Conservation (phyloP, 2,888 invertebrate genomes). For the Polydrusus cervinus region DNA sequence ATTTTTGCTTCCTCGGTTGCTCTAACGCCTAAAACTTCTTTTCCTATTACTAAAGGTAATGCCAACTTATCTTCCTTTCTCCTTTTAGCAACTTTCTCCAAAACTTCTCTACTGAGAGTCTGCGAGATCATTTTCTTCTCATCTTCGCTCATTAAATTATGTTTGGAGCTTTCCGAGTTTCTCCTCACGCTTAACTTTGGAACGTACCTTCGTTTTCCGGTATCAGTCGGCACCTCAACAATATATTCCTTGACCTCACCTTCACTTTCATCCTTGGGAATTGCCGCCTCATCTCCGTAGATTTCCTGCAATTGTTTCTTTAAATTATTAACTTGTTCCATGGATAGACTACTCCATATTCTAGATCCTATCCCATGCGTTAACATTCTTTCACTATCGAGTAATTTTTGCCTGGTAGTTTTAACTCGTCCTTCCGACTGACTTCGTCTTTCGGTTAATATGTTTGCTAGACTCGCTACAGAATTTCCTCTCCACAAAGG, state of each 20-base stretch:
- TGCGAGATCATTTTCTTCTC: slow-evolving; percentile 84
- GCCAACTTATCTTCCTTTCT: slow-evolving; percentile 65
- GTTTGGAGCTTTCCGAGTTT: slow-evolving; percentile 70
- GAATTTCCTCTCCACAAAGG: slow-evolving; percentile 90
- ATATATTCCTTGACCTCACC: slow-evolving; percentile 72
- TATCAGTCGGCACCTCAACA: slow-evolving; percentile 75
- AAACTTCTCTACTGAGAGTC: slow-evolving; percentile 82
- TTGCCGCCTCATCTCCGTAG: slow-evolving; percentile 75
- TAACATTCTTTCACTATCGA: slow-evolving; percentile 64
- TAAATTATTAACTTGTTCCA: slow-evolving; percentile 87
- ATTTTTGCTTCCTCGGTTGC: slow-evolving; percentile 74
- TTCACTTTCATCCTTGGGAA: slow-evolving; percentile 17
- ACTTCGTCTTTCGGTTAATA: slow-evolving; percentile 78
- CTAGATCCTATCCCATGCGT: slow-evolving; percentile 81
- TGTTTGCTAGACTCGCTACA: slow-evolving; percentile 85
- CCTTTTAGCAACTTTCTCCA: slow-evolving; percentile 76
- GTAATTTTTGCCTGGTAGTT: slow-evolving; percentile 57
- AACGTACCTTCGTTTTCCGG: slow-evolving; percentile 53
- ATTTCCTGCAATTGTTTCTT: slow-evolving; percentile 88
- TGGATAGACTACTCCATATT: slow-evolving; percentile 88
- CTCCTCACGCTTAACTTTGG: slow-evolving; percentile 69
- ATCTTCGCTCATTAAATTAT: slow-evolving; percentile 74
- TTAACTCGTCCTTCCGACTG: slow-evolving; percentile 68
- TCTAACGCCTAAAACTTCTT: slow-evolving; percentile 78
- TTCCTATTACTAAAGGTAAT: slow-evolving; percentile 68